Evolutionary conservation across 2,113 vertebrate species (phyloP), one percentile per base, ranked within the genome.

Genomic region (Protobothrops mucrosquamatus): DNA sequence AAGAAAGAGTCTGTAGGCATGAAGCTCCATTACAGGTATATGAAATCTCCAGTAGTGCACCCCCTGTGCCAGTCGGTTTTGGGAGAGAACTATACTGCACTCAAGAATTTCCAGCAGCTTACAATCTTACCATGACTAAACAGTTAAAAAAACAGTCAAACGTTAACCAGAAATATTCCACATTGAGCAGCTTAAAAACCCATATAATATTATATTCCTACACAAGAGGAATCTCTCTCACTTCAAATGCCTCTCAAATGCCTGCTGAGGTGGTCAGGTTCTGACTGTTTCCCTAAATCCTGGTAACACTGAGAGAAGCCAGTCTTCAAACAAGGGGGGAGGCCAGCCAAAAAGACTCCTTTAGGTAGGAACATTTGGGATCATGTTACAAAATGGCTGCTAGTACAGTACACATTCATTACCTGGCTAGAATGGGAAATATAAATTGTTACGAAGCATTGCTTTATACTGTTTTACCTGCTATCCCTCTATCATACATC

Each of bases 21-120:
- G 86, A 61, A 0, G 2, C 0, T 18, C 0, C 0, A 14, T 0
- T 87, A 51, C 48, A 51, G 48, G 8, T 51, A 0, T 0, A 0
- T 6, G n/a, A 14, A 87, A 87, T 89, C 69, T 0, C 0, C 64
- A 20, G 52, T 0, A 0, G 85, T 3, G 59, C 0, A 1, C 26
- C 88, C 22, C 91, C 1, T 18, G 69, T 34, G 6, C 18, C 29
- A 24, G 46, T 14, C 56, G 18, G 3, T 0, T 0, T 0, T 46
- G 26, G 74, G 57, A 88, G 54, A 55, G 0, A 0, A 43, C 29
- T 24, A 18, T 43, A 2, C 0, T 0, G 3, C 34, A 85, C 0
- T 74, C n/a, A 74, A 6, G 14, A 39, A 74, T 74, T 39, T 74
- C 0, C 1, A 74, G n/a, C 6, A 20, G n/a, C 14, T 74, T 74